Conservation (phyloP, 2,888 invertebrate species). For the Calameuta pallipes region DNA sequence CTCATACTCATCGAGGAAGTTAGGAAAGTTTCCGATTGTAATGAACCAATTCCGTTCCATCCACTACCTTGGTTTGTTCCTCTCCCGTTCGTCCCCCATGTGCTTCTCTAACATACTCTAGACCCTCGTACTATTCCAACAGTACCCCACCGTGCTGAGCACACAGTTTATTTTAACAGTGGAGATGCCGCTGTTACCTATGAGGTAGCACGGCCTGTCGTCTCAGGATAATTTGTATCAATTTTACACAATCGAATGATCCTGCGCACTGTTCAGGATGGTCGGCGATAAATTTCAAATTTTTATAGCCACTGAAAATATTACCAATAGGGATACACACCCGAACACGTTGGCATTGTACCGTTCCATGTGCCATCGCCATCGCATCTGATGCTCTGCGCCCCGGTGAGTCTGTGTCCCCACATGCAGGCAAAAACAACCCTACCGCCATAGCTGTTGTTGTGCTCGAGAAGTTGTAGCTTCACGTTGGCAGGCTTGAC, state of each 20-base stretch:
- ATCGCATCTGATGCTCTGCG: constrained; percentile 83
- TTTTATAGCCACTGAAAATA: neutral
- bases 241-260: neutral
- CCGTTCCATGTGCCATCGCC: constrained; percentile 85
- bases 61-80: neutral
- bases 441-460: constrained; percentile 83
- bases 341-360: constrained; percentile 79
- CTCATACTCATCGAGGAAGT: constrained; percentile 11
- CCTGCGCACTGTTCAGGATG: neutral
- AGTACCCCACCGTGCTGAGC: neutral
- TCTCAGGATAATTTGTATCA: no score
- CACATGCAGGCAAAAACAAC: constrained; percentile 86
- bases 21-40: constrained; percentile 15
- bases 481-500: constrained; percentile 77
- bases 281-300: neutral
- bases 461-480: constrained; percentile 81
- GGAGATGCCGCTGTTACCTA: neutral
- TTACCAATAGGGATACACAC: constrained; percentile 67
- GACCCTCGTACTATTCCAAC: neutral
- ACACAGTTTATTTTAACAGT: neutral
- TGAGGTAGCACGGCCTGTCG: no score
- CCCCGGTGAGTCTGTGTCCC: constrained; percentile 83
- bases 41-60: constrained; percentile 13
- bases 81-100: neutral
- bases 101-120: neutral